These are phyloP conservation scores for Poeciliopsis prolifica DNA, from an alignment of 2,113 vertebrate species.

Conservation along the genomic window DNA sequence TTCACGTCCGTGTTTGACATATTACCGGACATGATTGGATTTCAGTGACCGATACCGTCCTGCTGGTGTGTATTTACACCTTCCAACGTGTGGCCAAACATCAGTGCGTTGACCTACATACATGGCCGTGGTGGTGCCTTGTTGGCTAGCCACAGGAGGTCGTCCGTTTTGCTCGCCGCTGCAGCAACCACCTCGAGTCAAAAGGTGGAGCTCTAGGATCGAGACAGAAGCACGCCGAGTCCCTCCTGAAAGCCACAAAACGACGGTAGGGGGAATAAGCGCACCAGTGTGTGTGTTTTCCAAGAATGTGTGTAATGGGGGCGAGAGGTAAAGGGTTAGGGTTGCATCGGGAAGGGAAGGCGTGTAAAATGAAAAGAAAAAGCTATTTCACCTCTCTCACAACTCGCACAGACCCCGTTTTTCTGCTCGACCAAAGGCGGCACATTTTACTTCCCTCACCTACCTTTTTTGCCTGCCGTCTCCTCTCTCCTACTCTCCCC, in stretches of 20 bases:
- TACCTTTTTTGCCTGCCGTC: constrained; percentile 52
- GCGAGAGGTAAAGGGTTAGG: constrained; percentile 77
- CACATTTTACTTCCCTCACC: constrained; percentile 70
- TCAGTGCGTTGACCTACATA: constrained; percentile 72
- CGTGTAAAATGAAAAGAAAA: constrained; percentile 86
- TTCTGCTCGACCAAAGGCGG: constrained; percentile 74
- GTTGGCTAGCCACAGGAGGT: constrained; percentile 64
- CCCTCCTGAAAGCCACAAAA: constrained; percentile 54
- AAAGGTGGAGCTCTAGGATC: constrained; percentile 98
- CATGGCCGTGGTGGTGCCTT: constrained; percentile 33
- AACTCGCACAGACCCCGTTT: constrained; percentile 71
- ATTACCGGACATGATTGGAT: constrained; percentile 17
- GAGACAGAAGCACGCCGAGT: constrained; percentile 53
- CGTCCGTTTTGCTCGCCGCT: constrained; percentile 41
- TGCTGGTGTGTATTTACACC: constrained; percentile 34
- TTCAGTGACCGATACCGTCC: constrained; percentile 16
- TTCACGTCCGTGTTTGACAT: constrained; percentile 7
- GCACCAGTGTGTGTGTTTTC: constrained; percentile 48
- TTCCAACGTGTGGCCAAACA: constrained; percentile 56
- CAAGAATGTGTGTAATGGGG: constrained; percentile 70
- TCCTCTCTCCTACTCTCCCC: constrained; percentile 46
- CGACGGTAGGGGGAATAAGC: constrained; percentile 37
- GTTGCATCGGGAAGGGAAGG: constrained; percentile 73
- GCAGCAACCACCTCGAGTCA: constrained; percentile 84
- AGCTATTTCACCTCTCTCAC: constrained; percentile 86